These are phyloP conservation scores for Meiosimyza platycephala DNA, from an alignment of 2,888 invertebrate species.

Conservation along the genomic window DNA sequence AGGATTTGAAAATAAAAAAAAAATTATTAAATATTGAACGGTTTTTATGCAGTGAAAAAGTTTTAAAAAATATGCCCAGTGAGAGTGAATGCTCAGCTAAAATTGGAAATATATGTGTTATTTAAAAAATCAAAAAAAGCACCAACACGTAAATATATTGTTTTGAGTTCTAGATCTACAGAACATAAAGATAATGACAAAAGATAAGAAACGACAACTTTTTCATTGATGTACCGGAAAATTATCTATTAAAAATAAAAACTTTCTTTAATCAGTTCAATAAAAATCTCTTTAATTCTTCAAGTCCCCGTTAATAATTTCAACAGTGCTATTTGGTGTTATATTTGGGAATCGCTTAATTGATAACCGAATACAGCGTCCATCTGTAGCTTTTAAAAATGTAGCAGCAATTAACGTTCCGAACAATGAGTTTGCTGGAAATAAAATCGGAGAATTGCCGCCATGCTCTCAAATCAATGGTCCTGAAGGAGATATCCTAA, in stretches of 20 bases:
- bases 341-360: constrained; percentile 46
- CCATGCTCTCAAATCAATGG: neutral
- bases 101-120: too few relatives aligned
- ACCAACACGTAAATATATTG: too few relatives aligned
- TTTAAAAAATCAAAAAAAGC: too few relatives aligned
- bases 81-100: too few relatives aligned
- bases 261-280: too few relatives aligned
- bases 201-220: too few relatives aligned
- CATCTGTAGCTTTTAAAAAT: constrained; percentile 8
- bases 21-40: neutral
- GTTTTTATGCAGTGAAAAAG: constrained; percentile 19
- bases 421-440: neutral
- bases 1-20: neutral
- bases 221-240: too few relatives aligned
- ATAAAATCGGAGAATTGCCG: neutral
- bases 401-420: neutral
- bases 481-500: neutral
- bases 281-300: constrained; percentile 2
- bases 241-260: too few relatives aligned
- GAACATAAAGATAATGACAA: too few relatives aligned
- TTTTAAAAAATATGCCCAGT: too few relatives aligned
- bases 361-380: constrained; percentile 40
- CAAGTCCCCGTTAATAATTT: constrained; percentile 43
- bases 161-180: too few relatives aligned
- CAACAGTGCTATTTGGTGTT: constrained; percentile 43